Evolutionary conservation across 2,113 vertebrate genomes (phyloP).

Genomic region (Prinia subflava): DNA sequence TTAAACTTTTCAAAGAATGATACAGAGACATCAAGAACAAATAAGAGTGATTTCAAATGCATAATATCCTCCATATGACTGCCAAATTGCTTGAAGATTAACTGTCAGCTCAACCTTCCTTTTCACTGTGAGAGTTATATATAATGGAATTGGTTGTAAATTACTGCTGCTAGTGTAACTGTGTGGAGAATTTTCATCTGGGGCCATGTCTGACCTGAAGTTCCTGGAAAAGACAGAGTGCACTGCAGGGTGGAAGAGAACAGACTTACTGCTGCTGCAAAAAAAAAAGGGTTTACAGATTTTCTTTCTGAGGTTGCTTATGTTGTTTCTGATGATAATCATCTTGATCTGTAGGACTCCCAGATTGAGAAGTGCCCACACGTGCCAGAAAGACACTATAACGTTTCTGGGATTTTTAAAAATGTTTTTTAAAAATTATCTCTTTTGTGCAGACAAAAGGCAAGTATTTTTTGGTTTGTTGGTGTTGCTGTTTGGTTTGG

Average conservation of each 20-base stretch:
- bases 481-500: neutral
- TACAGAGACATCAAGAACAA: constrained; percentile 2
- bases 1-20: neutral
- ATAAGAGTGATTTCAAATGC: neutral
- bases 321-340: neutral
- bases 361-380: neutral
- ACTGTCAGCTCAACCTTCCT: neutral
- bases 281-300: neutral
- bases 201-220: neutral
- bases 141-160: neutral
- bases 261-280: neutral
- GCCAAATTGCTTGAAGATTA: constrained; percentile 11
- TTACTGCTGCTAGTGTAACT: neutral
- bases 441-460: neutral
- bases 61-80: neutral
- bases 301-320: neutral
- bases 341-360: neutral
- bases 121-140: neutral
- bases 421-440: neutral
- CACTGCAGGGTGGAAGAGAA: neutral
- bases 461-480: neutral
- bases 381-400: neutral
- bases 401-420: fast-evolving
- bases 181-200: neutral
- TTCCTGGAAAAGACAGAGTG: neutral